A percentile compares a stretch with the other conserved stretches of the same genome.
Evolutionary conservation across 1,140 invertebrate genomes (phyloP).

Genomic region (Leptinotarsa undecemlineata): DNA sequence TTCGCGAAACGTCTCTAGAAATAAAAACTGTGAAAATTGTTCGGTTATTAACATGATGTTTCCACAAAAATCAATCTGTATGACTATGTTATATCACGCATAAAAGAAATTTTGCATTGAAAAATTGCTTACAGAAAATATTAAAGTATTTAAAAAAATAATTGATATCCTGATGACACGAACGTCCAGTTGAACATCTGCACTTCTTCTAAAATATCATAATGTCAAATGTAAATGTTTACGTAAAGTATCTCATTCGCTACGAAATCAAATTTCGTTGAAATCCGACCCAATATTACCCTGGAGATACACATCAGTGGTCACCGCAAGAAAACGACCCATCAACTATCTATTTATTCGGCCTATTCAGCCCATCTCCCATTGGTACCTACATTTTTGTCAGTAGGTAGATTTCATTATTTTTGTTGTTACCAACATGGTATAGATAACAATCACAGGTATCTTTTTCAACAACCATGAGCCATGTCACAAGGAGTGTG

Average conservation of each 20-base stretch:
- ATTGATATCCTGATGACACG: too few species aligned
- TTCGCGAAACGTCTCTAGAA: too few species aligned
- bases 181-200: too few species aligned
- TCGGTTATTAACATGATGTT: too few species aligned
- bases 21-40: too few species aligned
- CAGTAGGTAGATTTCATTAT: conserved; percentile 5
- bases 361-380: background rate
- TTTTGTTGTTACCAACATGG: conserved; percentile 2
- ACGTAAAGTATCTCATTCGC: background rate
- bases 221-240: background rate
- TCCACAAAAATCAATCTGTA: too few species aligned
- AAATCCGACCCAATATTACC: background rate
- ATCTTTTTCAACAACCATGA: conserved; percentile 1
- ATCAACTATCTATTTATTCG: conserved; percentile 16
- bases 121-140: too few species aligned
- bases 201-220: background rate
- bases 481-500: background rate
- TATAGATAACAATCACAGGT: conserved; percentile 18
- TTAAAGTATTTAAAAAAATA: too few species aligned
- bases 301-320: background rate
- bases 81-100: too few species aligned
- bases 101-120: too few species aligned
- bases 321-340: background rate
- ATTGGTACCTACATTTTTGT: background rate
- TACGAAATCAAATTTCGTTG: background rate